These are phyloP conservation scores for Tineola bisselliella DNA, from an alignment of 2,888 invertebrate genomes.

Conservation along the genomic window DNA sequence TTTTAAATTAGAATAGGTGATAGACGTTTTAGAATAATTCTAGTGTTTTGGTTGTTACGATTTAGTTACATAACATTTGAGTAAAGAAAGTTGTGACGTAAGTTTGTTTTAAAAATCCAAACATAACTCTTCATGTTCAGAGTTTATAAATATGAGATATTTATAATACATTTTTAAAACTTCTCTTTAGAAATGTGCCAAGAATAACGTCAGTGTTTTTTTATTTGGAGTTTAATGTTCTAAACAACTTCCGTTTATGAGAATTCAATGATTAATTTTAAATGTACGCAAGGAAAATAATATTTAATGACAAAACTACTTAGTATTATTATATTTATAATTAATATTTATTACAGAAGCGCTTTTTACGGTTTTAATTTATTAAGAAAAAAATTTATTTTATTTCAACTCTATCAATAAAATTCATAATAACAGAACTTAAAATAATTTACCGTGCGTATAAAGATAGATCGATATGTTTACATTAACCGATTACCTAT, in stretches of 20 bases:
- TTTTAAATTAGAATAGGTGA: not conserved
- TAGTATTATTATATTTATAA: no score
- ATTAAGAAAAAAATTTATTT: no score
- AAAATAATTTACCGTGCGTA: no score
- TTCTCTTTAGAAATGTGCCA: not conserved
- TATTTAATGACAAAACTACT: no score
- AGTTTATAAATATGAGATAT: not conserved
- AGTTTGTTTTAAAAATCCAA: not conserved
- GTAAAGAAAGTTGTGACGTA: conserved; percentile 10
- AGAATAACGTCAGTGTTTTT: not conserved
- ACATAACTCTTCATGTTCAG: not conserved
- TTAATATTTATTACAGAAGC: no score
- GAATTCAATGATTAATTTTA: not conserved
- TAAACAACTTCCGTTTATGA: not conserved
- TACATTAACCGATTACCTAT: no score
- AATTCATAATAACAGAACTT: no score
- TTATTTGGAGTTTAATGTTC: not conserved
- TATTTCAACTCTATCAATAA: no score
- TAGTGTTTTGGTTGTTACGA: not conserved
- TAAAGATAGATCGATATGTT: no score
- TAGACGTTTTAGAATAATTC: not conserved
- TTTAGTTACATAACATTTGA: not conserved
- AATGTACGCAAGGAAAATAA: no score
- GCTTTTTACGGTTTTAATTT: no score
- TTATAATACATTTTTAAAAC: not conserved